Conservation (phyloP, 2,888 invertebrate species). For the Ernsta delagoae region DNA sequence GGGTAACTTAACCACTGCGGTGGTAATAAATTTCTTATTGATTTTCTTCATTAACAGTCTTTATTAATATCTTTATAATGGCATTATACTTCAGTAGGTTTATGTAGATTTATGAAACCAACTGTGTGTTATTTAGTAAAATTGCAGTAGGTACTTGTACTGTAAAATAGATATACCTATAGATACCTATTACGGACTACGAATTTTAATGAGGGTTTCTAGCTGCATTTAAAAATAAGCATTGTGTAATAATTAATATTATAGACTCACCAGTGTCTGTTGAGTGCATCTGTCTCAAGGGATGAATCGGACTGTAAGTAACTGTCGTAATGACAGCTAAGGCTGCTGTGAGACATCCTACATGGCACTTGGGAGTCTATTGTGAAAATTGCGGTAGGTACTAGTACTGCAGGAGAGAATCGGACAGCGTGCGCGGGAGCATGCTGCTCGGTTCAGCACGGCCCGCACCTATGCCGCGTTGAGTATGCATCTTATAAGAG, state of each 20-base stretch:
- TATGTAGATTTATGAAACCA: too few relatives aligned
- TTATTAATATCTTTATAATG: too few relatives aligned
- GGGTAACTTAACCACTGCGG: not conserved
- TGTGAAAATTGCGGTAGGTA: constrained; percentile 63
- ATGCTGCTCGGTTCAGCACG: constrained; percentile 75
- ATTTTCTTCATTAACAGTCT: too few relatives aligned
- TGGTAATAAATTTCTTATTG: not conserved
- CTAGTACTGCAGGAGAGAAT: constrained; percentile 62
- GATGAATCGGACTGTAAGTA: constrained; percentile 81
- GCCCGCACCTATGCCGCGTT: constrained; percentile 78
- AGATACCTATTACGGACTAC: constrained; percentile 6
- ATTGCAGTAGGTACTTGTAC: too few relatives aligned
- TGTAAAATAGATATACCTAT: too few relatives aligned
- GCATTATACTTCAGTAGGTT: too few relatives aligned
- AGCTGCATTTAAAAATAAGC: constrained; percentile 16
- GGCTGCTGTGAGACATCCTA: constrained; percentile 84
- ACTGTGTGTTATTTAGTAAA: too few relatives aligned
- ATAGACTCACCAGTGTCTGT: constrained; percentile 76
- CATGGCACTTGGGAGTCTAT: constrained; percentile 76
- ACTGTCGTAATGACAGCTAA: constrained; percentile 81
- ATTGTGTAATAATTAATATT: constrained; percentile 31
- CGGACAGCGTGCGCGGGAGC: constrained; percentile 66
- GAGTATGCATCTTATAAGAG: constrained; percentile 83
- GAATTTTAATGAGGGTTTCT: constrained; percentile 34
- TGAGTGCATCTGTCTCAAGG: constrained; percentile 80